Evolutionary conservation across 2,113 vertebrate genomes (phyloP).

Genomic region (Eidolon helvum): DNA sequence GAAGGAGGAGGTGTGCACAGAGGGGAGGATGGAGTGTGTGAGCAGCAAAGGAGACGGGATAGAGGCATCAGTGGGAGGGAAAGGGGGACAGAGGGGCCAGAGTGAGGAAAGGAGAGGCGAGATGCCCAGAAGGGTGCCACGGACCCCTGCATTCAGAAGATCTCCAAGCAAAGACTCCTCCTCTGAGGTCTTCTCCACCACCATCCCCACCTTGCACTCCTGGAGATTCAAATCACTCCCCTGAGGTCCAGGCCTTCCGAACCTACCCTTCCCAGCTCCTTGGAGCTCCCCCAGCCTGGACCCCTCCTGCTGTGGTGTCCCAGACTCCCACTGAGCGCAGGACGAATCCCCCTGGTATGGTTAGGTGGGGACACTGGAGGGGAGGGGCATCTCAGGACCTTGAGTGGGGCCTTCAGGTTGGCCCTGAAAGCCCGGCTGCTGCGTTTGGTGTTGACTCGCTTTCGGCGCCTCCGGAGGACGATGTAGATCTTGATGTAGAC

Average conservation of each 20-base stretch:
- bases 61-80: neutral
- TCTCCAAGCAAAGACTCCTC: neutral
- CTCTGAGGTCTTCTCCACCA: neutral
- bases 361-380: neutral
- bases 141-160: neutral
- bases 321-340: neutral
- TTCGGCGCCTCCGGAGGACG: slow-evolving; percentile 85
- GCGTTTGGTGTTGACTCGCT: slow-evolving; percentile 88
- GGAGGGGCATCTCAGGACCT: slow-evolving; percentile 75
- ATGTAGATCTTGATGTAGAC: slow-evolving; percentile 91
- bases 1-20: rapidly evolving
- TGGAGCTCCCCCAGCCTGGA: neutral
- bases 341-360: neutral
- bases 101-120: neutral
- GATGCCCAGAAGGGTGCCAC: neutral
- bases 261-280: neutral
- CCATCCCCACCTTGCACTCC: neutral
- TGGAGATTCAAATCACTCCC: neutral
- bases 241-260: neutral
- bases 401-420: slow-evolving; percentile 79
- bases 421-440: slow-evolving; percentile 81
- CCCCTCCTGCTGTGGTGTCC: neutral
- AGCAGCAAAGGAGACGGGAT: neutral
- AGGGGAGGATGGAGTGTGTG: neutral
- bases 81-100: neutral